phyloP scores from a whole-genome alignment of 2,113 vertebrate genomes.

The Seriola quinqueradiata region DNA sequence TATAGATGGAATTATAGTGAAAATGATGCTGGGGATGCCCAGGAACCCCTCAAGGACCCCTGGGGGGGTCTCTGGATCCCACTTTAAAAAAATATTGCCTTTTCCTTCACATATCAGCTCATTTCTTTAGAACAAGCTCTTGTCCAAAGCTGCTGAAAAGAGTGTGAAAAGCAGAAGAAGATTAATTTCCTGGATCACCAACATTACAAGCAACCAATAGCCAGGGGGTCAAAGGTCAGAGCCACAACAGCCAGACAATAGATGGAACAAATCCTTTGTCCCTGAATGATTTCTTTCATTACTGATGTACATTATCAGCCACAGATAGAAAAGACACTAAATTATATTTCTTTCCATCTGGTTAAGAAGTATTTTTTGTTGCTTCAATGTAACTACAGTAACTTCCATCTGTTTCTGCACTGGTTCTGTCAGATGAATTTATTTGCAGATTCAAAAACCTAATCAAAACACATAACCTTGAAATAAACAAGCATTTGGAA shows the following conservation, averaged over 20 bases:
- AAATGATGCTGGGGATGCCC: too few species aligned
- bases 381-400: background rate
- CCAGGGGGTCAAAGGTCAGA: slow-evolving; percentile 53
- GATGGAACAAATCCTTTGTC: slow-evolving; percentile 35
- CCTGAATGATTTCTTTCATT: slow-evolving; percentile 12
- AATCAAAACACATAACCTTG: slow-evolving; percentile 19
- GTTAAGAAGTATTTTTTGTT: background rate
- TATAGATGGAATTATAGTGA: too few species aligned
- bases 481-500: background rate
- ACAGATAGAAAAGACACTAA: too few species aligned
- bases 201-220: slow-evolving; percentile 14
- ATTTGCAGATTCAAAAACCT: background rate
- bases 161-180: slow-evolving; percentile 12
- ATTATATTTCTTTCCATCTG: background rate
- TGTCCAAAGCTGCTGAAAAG: background rate
- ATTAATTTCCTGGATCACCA: slow-evolving; percentile 41
- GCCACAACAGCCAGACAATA: slow-evolving; percentile 11
- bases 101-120: background rate
- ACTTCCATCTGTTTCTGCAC: background rate
- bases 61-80: too few species aligned
- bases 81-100: too few species aligned
- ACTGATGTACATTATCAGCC: background rate
- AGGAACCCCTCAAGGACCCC: too few species aligned
- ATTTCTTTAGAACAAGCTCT: background rate
- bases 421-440: background rate